Percentiles rank a stretch among this genome's conserved stretches.
Evolutionary conservation across 1,140 invertebrate genomes (phyloP).

Genomic region (Steinernema feltiae): DNA sequence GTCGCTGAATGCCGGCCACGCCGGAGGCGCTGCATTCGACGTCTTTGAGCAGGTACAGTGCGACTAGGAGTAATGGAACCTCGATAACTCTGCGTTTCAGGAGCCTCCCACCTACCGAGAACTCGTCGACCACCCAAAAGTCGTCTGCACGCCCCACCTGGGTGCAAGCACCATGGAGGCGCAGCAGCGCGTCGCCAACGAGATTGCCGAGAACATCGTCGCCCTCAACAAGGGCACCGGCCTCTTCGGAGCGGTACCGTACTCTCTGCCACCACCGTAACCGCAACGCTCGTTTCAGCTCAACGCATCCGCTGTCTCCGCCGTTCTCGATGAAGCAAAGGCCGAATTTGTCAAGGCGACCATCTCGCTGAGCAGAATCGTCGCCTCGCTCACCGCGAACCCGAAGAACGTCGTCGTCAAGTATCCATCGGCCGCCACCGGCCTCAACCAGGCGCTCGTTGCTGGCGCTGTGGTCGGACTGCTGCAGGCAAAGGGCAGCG

Average conservation of each 20-base stretch:
- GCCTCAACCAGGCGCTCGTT: constrained; percentile 36
- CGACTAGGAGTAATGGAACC: background rate
- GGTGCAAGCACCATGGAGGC: constrained; percentile 90
- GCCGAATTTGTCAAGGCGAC: constrained; percentile 41
- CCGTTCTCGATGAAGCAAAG: constrained; percentile 42
- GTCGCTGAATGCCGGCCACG: constrained; percentile 70
- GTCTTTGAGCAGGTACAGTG: constrained; percentile 72
- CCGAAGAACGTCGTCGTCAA: constrained; percentile 32
- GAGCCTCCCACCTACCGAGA: constrained; percentile 62
- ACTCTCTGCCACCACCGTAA: background rate
- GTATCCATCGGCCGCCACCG: constrained; percentile 33
- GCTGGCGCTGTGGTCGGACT: constrained; percentile 39
- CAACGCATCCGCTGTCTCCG: constrained; percentile 37
- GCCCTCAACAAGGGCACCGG: constrained; percentile 43
- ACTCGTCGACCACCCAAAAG: constrained; percentile 67
- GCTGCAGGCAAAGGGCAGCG: constrained; percentile 33
- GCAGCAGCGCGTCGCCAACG: constrained; percentile 80
- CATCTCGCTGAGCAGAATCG: constrained; percentile 25
- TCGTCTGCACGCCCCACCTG: constrained; percentile 87
- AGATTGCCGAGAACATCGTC: constrained; percentile 85
- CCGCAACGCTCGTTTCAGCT: background rate
- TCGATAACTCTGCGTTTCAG: constrained; percentile 34
- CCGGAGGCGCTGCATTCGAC: constrained; percentile 83
- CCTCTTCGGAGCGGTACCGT: constrained; percentile 34
- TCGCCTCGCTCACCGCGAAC: constrained; percentile 31